phyloP scores from a whole-genome alignment of 92 coral and sea anemone genomes.

The Isaurus tuberculatus region DNA sequence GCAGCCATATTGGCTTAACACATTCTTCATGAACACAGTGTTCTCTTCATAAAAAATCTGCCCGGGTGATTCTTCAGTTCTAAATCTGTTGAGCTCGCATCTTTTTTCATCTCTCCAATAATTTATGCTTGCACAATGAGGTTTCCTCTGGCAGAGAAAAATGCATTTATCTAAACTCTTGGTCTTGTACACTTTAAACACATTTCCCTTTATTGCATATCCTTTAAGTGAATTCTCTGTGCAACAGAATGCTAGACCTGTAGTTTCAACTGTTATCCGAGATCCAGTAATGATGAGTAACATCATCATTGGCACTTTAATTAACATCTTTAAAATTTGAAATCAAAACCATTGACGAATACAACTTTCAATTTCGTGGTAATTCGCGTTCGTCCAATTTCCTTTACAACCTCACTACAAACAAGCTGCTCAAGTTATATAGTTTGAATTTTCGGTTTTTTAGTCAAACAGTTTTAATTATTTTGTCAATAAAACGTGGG shows the following conservation, averaged over 20 bases:
- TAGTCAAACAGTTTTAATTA: background rate
- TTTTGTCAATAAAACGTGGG: background rate
- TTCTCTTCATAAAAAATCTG: background rate
- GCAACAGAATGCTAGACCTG: background rate
- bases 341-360: too few relatives aligned
- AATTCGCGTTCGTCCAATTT: too few relatives aligned
- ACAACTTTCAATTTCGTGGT: too few relatives aligned
- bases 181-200: background rate
- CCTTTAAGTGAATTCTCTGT: conserved; percentile 4
- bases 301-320: background rate
- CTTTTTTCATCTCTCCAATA: conserved; percentile 4
- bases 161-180: background rate
- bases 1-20: background rate
- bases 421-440: background rate
- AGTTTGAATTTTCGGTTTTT: background rate
- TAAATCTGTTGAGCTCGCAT: conserved; percentile 10
- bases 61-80: conserved; percentile 33
- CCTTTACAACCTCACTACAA: too few relatives aligned
- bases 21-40: conserved; percentile 3
- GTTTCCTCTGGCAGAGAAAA: conserved; percentile 13
- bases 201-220: conserved; percentile 9
- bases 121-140: conserved; percentile 24
- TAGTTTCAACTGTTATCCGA: background rate
- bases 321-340: background rate
- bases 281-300: background rate